Base-by-base conservation (phyloP, 2,797 vertebrate species). In the Acipenser transmontanus region DNA sequence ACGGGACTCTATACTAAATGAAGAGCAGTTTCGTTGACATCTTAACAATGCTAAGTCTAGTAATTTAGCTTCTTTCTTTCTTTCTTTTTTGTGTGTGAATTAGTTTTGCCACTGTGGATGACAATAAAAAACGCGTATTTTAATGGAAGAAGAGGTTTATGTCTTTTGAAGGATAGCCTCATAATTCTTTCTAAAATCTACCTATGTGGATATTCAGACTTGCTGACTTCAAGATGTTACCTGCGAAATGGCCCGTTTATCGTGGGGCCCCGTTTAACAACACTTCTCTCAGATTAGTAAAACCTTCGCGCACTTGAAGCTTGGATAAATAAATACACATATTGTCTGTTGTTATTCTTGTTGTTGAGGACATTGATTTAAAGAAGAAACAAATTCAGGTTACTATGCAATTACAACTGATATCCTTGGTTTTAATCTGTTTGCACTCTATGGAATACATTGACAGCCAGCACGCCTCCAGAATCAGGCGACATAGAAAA, bases 371-470 rank as follows among this genome's bases (percentile, higher is more conserved):
- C 84, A 82, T 88, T 90, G 84, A 84, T 78, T 85, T 83, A 82
- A 85, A 87, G 85, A 79, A 85, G 89, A 90, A 89, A 86, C 88
- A 82, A 79, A 85, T 90, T 83, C 85, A 92, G 95, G 93, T 95
- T 97, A 99, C 96, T 99, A 99, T 99, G 97, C 97, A 96, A 95
- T 96, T 98, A 91, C 94, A 94, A 97, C 91, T 97, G 91, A 85
- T 99, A 85, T 91, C 94, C 92, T 95, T 95, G 89, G 91, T 95
- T 91, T 92, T 96, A 90, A 95, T 98, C 93, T 85, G 84, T 82
- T 94, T 93, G 93, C 94, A 96, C 94, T 95, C 93, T 91, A 94
- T 97, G 95, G 96, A 98, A 91, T 94, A 94, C 93, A 92, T 93
- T 89, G 91, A 91, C 88, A 92, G 93, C 93, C 97, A 97, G 85